phyloP scores from a whole-genome alignment of 2,888 invertebrate genomes.

The Nineta flava region DNA sequence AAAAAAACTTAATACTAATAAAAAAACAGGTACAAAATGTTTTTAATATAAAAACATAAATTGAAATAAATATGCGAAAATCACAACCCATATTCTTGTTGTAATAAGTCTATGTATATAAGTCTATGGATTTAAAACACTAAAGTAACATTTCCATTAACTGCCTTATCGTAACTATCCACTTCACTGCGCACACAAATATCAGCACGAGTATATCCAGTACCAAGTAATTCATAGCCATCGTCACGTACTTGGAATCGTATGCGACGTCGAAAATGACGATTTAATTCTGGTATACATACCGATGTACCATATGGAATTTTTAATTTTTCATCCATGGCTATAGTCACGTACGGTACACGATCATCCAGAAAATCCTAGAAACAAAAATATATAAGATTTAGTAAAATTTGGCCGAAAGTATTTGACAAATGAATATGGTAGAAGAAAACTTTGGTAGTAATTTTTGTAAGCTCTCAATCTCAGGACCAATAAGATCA shows the following conservation, averaged over 20 bases:
- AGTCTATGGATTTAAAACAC: conserved; percentile 17
- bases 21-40: too few species aligned
- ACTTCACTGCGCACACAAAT: conserved; percentile 34
- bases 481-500: too few species aligned
- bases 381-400: not conserved
- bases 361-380: conserved; percentile 34
- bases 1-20: too few species aligned
- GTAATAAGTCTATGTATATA: too few species aligned
- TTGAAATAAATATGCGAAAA: too few species aligned
- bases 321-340: conserved; percentile 29
- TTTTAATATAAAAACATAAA: too few species aligned
- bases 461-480: too few species aligned
- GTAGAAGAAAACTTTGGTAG: too few species aligned
- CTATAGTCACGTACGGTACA: conserved; percentile 28
- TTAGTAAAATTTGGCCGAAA: too few species aligned
- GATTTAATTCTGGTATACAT: conserved; percentile 33
- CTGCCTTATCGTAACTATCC: conserved; percentile 33
- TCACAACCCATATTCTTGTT: too few species aligned
- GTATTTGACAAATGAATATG: too few species aligned
- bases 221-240: conserved; percentile 24
- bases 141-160: conserved; percentile 30
- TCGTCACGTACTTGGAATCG: conserved; percentile 30
- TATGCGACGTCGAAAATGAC: conserved; percentile 30
- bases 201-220: conserved; percentile 28
- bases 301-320: conserved; percentile 29